Evolutionary conservation across 2,888 invertebrate genomes (phyloP), one percentile per base, ranked within the genome.

Genomic region (Eupithecia centaureata): DNA sequence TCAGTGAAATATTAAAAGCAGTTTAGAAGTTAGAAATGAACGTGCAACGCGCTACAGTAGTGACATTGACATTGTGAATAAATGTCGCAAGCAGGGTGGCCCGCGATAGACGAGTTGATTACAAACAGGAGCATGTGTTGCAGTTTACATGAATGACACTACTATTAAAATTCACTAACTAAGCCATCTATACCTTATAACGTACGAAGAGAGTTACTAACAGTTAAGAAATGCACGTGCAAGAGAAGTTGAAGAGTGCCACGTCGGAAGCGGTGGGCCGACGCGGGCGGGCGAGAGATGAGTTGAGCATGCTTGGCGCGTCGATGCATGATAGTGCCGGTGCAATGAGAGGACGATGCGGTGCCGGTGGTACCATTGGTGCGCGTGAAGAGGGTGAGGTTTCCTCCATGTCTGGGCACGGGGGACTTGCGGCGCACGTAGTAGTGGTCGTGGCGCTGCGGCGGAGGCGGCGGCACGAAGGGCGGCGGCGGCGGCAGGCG

Each of bases 371-470:
- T 91, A 92, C 92, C 92, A 81, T 91, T 86, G 83, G 84, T 83
- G 81, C 91, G 89, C 82, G 91, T 86, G 87, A 91, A 92, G 84
- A 93, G 88, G 82, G 92, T 85, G 82, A 93, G 91, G 86, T 86
- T 87, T 72, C 86, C 84, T 74, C 86, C 82, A 80, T 91, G 91
- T 74, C 88, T 84, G 77, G 91, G 92, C 78, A 91, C 85, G 76
- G 92, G 92, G 72, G 92, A 92, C 87, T 90, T 91, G 88, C 92
- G 91, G 83, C 92, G 92, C 86, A 90, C 88, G 89, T 92, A 92
- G 91, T 89, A 90, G 84, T 90, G 88, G 86, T 92, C 91, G 82
- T 89, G 89, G 81, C 89, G 88, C 83, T 86, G 89, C 77, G 91
- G 91, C 80, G 92, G 92, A 76, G 91, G 92, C 80, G 91, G 92